Evolutionary conservation across 2,888 invertebrate genomes (phyloP).

Genomic region (Lypha dubia): DNA sequence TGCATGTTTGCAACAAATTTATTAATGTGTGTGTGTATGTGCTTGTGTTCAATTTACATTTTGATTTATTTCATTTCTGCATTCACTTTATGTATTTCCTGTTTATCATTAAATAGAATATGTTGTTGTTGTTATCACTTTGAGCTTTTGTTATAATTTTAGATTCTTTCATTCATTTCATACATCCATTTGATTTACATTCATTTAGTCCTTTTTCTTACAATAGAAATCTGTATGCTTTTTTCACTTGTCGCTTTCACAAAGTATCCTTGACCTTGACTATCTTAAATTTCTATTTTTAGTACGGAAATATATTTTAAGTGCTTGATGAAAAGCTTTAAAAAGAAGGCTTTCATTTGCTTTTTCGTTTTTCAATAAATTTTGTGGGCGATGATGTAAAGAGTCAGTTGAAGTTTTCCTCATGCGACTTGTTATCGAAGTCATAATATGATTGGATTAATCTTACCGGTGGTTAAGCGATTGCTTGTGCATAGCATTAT

Average conservation of each 20-base stretch:
- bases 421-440: not conserved
- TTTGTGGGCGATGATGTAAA: not conserved
- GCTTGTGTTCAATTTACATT: slow-evolving; percentile 2
- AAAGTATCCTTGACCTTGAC: slow-evolving; percentile 72
- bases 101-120: slow-evolving; percentile 35
- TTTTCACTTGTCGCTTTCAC: slow-evolving; percentile 9
- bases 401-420: not conserved
- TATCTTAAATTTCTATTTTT: slow-evolving; percentile 47
- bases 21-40: not conserved
- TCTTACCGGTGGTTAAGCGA: not conserved
- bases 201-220: slow-evolving; percentile 47
- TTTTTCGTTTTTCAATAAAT: not conserved
- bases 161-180: not conserved
- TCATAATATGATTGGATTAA: not conserved
- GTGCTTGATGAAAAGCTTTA: slow-evolving; percentile 50
- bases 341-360: slow-evolving; percentile 19
- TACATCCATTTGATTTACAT: slow-evolving; percentile 23
- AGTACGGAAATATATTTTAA: slow-evolving; percentile 10
- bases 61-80: slow-evolving; percentile 42
- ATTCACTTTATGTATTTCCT: slow-evolving; percentile 37
- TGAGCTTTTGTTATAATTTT: not conserved
- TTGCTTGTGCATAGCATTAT: not conserved
- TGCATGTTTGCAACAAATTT: slow-evolving; percentile 45
- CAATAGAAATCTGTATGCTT: slow-evolving; percentile 10
- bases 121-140: slow-evolving; percentile 47